Conservation (phyloP, 2,888 invertebrate genomes). For the Serrognathus titanus region DNA sequence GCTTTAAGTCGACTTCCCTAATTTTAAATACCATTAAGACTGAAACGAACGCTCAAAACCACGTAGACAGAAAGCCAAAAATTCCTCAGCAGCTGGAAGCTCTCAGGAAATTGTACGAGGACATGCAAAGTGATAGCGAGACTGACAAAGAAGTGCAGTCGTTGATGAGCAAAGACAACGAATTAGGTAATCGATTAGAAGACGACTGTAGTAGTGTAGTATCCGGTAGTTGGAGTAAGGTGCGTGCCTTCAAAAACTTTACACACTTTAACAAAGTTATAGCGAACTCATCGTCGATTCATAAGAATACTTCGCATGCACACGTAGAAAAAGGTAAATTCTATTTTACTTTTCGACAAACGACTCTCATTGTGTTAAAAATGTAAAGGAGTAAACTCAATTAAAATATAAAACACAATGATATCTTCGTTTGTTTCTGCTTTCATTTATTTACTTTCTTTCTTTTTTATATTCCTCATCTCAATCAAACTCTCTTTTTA, state of each 20-base stretch:
- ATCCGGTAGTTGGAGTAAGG: slow-evolving; percentile 58
- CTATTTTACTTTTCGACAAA: slow-evolving; percentile 2
- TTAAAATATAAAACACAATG: background rate
- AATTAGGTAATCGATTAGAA: slow-evolving; percentile 29
- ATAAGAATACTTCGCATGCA: slow-evolving; percentile 29
- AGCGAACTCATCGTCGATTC: slow-evolving; percentile 14
- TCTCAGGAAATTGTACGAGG: slow-evolving; percentile 47
- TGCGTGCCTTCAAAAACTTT: slow-evolving; percentile 51
- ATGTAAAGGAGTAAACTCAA: background rate
- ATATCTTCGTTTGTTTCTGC: background rate
- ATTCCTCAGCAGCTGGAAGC: slow-evolving; percentile 45
- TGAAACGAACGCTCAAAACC: slow-evolving; percentile 17
- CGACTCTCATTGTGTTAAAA: background rate
- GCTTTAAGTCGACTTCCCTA: slow-evolving; percentile 49
- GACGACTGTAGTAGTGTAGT: slow-evolving; percentile 46
- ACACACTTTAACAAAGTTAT: slow-evolving; percentile 28
- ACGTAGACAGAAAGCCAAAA: slow-evolving; percentile 12
- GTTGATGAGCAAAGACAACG: slow-evolving; percentile 48
- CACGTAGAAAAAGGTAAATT: slow-evolving; percentile 46
- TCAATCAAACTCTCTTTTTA: background rate
- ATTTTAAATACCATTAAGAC: slow-evolving; percentile 46
- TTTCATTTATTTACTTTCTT: background rate
- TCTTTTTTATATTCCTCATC: background rate
- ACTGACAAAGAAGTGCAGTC: slow-evolving; percentile 62
- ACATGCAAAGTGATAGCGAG: slow-evolving; percentile 52